These are phyloP conservation scores for Oreochromis grahami DNA, from an alignment of 2,797 vertebrate species.

Conservation along the genomic window DNA sequence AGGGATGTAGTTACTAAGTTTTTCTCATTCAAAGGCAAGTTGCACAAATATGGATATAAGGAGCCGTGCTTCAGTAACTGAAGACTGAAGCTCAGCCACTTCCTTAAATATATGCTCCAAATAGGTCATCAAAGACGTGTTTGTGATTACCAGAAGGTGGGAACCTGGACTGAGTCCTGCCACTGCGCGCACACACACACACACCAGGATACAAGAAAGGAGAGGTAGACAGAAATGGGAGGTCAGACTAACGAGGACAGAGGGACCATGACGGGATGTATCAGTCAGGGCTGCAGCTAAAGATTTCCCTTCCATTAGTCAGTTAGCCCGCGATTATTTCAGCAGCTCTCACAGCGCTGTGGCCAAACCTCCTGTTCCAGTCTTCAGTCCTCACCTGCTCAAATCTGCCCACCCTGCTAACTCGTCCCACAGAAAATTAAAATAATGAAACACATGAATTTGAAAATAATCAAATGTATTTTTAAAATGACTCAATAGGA, in stretches of 20 bases:
- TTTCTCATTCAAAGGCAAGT: not conserved
- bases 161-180: too few species aligned
- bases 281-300: not conserved
- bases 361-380: not conserved
- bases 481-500: not conserved
- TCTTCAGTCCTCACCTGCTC: not conserved
- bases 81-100: not conserved
- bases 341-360: accelerated
- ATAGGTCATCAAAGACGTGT: too few species aligned
- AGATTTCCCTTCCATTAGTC: not conserved
- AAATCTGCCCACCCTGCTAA: not conserved
- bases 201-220: too few species aligned
- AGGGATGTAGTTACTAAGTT: not conserved
- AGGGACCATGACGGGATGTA: not conserved
- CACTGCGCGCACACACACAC: too few species aligned
- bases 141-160: too few species aligned
- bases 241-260: not conserved
- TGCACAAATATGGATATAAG: not conserved
- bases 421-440: not conserved
- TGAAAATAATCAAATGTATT: accelerated
- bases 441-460: not conserved
- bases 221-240: not conserved
- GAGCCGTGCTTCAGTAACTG: not conserved
- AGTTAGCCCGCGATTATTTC: accelerated
- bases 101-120: too few species aligned